Evolutionary conservation across 1,140 invertebrate species (phyloP).

Genomic region (Trypoxylus dichotomus): DNA sequence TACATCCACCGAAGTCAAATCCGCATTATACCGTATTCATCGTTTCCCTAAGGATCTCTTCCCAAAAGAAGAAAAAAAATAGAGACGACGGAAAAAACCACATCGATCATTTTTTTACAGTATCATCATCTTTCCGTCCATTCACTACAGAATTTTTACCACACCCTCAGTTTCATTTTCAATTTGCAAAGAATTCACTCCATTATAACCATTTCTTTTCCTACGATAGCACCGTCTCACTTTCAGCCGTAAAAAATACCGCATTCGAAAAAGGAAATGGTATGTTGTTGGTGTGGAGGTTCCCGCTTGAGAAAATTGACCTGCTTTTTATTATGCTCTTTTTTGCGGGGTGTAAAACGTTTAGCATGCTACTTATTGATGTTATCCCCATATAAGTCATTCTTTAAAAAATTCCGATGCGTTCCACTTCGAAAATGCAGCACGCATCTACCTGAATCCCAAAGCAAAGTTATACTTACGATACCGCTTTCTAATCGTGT

Average conservation of each 20-base stretch:
- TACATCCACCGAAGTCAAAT: background rate
- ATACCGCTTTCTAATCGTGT: background rate
- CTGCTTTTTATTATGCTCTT: constrained; percentile 38
- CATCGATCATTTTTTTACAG: constrained; percentile 22
- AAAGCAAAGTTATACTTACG: background rate
- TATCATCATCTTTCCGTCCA: constrained; percentile 1
- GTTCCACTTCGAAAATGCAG: background rate
- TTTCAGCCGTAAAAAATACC: background rate
- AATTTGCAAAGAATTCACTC: constrained; percentile 15
- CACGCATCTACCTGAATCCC: background rate
- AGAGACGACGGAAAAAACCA: background rate
- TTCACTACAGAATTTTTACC: background rate
- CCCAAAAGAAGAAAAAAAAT: background rate
- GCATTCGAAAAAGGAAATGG: background rate
- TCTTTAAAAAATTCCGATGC: constrained; percentile 27
- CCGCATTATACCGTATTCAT: background rate
- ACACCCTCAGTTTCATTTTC: constrained; percentile 2
- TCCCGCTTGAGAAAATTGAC: constrained; percentile 28
- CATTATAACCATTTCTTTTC: background rate
- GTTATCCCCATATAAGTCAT: constrained; percentile 40
- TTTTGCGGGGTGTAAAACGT: constrained; percentile 40
- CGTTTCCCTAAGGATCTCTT: background rate
- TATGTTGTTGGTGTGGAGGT: background rate
- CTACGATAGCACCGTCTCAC: background rate
- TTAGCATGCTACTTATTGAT: constrained; percentile 41